A percentile compares a stretch with the other conserved stretches of the same genome.
Evolutionary conservation across 2,888 invertebrate species (phyloP).

Genomic region (Drosophila ustulata): DNA sequence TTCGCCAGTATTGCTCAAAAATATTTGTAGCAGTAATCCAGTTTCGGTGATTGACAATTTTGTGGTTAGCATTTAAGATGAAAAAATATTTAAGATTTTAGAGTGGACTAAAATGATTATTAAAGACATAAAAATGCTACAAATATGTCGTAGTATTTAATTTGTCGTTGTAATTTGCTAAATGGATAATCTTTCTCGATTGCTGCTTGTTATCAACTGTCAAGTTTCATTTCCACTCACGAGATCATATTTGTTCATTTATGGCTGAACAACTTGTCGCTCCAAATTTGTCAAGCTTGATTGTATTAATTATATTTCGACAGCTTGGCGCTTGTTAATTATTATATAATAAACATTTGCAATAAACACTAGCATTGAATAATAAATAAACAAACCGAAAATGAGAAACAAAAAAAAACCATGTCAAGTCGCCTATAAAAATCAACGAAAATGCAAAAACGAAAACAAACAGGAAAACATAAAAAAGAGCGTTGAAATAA

Average conservation of each 20-base stretch:
- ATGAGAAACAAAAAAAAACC: slow-evolving; percentile 47
- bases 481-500: slow-evolving; percentile 73
- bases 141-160: background rate
- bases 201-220: slow-evolving; percentile 5
- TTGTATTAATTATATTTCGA: slow-evolving; percentile 60
- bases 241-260: background rate
- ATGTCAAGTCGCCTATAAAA: slow-evolving; percentile 69
- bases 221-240: background rate
- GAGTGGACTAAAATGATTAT: background rate
- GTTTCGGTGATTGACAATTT: background rate
- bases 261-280: slow-evolving; percentile 2
- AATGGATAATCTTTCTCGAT: background rate
- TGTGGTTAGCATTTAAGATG: background rate
- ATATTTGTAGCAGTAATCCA: background rate
- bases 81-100: background rate
- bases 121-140: background rate
- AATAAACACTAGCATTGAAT: slow-evolving; percentile 57
- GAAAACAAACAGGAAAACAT: slow-evolving; percentile 65
- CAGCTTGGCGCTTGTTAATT: slow-evolving; percentile 57
- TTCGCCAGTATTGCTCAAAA: background rate
- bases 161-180: background rate
- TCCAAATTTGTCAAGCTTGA: slow-evolving; percentile 32
- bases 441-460: slow-evolving; percentile 47
- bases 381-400: slow-evolving; percentile 55
- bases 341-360: slow-evolving; percentile 67